Percentiles rank a stretch among this genome's conserved stretches.
phyloP scores from a whole-genome alignment of 2,888 invertebrate genomes.

The Drosophila stalkeri region DNA sequence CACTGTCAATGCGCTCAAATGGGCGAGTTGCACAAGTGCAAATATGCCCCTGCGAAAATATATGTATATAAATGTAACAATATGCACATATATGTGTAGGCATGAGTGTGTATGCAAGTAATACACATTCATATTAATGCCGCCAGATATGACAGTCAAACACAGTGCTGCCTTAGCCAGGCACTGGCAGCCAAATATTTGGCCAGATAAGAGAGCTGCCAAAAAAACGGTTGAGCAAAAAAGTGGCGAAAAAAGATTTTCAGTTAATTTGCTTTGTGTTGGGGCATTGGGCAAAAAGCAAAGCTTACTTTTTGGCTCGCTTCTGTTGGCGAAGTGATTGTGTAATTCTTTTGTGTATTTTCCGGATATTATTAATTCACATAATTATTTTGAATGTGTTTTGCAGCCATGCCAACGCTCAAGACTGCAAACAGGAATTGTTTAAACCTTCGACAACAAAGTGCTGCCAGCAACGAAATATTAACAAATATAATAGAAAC shows the following conservation, averaged over 20 bases:
- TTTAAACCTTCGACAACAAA: conserved; percentile 59
- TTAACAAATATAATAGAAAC: not conserved
- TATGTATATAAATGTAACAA: conserved; percentile 1
- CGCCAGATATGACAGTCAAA: conserved; percentile 55
- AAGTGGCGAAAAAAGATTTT: conserved; percentile 33
- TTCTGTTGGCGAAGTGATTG: conserved; percentile 52
- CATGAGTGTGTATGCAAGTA: not conserved
- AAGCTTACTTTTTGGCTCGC: conserved; percentile 51
- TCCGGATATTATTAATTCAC: conserved; percentile 32
- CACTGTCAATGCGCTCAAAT: conserved; percentile 38
- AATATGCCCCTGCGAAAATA: conserved; percentile 16
- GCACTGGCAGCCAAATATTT: conserved; percentile 34
- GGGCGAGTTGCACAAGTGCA: conserved; percentile 22
- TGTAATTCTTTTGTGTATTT: conserved; percentile 27
- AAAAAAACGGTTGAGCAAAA: conserved; percentile 30
- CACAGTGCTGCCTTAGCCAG: conserved; percentile 38
- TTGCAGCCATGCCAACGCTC: conserved; percentile 69
- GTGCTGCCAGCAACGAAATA: conserved; percentile 59
- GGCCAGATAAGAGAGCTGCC: conserved; percentile 63
- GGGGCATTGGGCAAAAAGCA: conserved; percentile 25
- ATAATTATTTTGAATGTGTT: conserved; percentile 42
- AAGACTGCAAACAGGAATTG: conserved; percentile 80
- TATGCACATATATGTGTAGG: not conserved
- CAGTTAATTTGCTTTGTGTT: conserved; percentile 66
- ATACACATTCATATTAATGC: conserved; percentile 55